Evolutionary conservation across 2,797 vertebrate genomes (phyloP), one percentile per base, ranked within the genome.

Genomic region (Phrynocephalus vlangalii): DNA sequence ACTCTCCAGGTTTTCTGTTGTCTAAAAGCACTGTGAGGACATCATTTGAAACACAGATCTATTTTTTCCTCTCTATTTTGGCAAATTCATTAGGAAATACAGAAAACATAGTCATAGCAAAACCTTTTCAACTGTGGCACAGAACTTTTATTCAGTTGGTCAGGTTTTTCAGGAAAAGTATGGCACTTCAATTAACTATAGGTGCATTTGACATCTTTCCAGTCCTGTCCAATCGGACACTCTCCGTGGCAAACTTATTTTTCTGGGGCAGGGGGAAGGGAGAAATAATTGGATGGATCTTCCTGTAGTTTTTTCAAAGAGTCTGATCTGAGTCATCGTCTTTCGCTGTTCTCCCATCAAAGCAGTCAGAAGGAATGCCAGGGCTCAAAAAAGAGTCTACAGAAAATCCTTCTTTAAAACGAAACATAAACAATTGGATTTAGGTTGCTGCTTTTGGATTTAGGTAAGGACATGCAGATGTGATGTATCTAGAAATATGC

Each of bases 321-420:
- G 20, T 90, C 83, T 90, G 87, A 90, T 85, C 86, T 90, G 88
- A 80, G 26, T 87, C 90, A 87, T 85, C 48, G 84, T 85, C 82
- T 88, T 94, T 87, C 78, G 78, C 70, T 93, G n/a, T 22, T 20
- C 48, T 81, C 28, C 52, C 52, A 67, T 85, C 87, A 91, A 94
- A 90, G 67, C 11, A 91, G 93, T 88, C 89, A 81, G 88, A 93
- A 92, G 70, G 89, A 89, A 90, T 79, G 71, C 33, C 85, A 89
- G 85, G 93, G 92, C 94, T 92, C 90, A 87, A 86, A 90, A 93
- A 11, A 70, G 70, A 93, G 85, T 68, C 75, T 33, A 86, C 92
- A 82, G 71, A 50, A 90, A 92, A 91, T 60, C 48, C 33, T 77
- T 82, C 18, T 22, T 67, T 82, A 76, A 82, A 82, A 30, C 48